These are phyloP conservation scores for Mystacides longicornis DNA, from an alignment of 2,888 invertebrate species.

Conservation along the genomic window DNA sequence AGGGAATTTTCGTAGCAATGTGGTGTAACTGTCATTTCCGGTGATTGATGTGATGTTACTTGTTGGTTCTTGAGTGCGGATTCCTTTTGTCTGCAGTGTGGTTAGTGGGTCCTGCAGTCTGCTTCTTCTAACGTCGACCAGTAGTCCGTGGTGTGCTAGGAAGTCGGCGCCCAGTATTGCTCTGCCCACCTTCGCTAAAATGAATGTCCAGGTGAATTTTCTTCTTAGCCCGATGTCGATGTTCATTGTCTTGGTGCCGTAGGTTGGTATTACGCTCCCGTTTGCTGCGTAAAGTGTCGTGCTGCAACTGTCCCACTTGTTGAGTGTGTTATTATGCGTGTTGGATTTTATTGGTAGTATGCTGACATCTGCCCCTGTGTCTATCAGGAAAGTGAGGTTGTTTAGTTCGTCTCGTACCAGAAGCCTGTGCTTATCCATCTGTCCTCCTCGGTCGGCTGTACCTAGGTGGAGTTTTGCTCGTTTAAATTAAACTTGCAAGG, in stretches of 20 bases:
- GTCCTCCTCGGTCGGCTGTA: neutral
- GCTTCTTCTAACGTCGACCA: neutral
- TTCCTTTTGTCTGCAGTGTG: neutral
- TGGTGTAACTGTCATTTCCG: neutral
- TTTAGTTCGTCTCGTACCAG: neutral
- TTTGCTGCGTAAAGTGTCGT: neutral
- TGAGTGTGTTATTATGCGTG: neutral
- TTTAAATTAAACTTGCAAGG: neutral
- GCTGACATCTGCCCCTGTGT: neutral
- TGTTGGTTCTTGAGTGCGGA: neutral
- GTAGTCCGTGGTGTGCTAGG: neutral
- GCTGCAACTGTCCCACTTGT: no score
- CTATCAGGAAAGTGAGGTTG: neutral
- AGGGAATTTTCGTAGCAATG: neutral
- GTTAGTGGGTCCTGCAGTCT: neutral
- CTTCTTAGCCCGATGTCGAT: neutral
- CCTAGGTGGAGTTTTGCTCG: neutral
- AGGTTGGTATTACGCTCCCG: neutral
- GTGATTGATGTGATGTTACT: neutral
- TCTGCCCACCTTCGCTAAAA: neutral
- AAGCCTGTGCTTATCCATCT: neutral
- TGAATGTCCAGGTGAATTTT: constrained; percentile 3
- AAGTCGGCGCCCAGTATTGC: constrained; percentile 2
- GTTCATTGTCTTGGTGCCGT: neutral
- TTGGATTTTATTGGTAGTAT: neutral